These are phyloP conservation scores for Epistrophella euchroma DNA, from an alignment of 2,888 invertebrate genomes.

Conservation along the genomic window DNA sequence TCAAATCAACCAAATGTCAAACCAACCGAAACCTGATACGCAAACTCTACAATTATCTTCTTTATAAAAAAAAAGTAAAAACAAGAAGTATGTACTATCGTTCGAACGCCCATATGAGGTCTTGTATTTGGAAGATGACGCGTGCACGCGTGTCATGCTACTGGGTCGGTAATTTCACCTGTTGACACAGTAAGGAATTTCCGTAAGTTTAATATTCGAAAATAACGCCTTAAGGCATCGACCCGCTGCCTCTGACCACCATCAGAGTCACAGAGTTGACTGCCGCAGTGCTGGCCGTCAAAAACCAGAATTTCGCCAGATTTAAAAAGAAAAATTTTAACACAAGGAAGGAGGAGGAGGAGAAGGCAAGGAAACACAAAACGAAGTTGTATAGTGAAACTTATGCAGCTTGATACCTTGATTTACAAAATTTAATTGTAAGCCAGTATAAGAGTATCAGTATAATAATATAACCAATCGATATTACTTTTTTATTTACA, in stretches of 20 bases:
- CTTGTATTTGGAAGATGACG: conserved; percentile 57
- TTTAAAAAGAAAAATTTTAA: conserved; percentile 45
- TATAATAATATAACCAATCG: too few species aligned
- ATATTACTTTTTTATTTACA: neutral
- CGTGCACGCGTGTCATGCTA: conserved; percentile 75
- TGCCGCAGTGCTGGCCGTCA: conserved; percentile 31
- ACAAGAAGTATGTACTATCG: conserved; percentile 47
- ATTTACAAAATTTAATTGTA: conserved; percentile 2
- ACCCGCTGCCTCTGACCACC: conserved; percentile 66
- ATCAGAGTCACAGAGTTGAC: conserved; percentile 53
- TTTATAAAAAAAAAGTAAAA: conserved; percentile 50
- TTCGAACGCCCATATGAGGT: conserved; percentile 58
- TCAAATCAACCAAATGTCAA: conserved; percentile 75
- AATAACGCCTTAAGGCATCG: conserved; percentile 71
- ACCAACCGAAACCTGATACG: conserved; percentile 73
- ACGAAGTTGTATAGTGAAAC: conserved; percentile 46
- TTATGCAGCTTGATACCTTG: conserved; percentile 35
- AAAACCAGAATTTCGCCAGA: conserved; percentile 58
- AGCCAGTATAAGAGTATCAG: neutral
- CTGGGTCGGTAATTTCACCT: conserved; percentile 75
- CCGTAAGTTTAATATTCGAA: conserved; percentile 74
- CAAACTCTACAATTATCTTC: conserved; percentile 75
- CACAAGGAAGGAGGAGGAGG: conserved; percentile 22
- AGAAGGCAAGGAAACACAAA: neutral
- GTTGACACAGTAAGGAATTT: conserved; percentile 76